Evolutionary conservation across 2,113 vertebrate genomes (phyloP), one percentile per base, ranked within the genome.

Genomic region (Urocynchramus pylzowi): DNA sequence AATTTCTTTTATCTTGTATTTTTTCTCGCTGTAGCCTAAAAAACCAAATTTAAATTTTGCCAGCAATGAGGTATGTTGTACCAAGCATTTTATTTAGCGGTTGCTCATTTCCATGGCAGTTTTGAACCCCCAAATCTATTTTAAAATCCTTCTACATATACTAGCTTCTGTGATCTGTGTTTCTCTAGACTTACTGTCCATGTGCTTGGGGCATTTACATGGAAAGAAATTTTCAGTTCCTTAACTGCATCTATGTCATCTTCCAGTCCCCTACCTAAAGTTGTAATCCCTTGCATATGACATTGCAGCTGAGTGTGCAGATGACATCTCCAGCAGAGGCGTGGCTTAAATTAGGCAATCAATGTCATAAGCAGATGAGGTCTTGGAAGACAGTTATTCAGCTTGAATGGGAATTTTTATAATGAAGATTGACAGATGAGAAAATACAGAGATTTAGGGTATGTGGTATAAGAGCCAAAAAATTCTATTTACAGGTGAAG

Each of bases 381-480:
- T 85, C 74, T 87, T 70, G 22, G 69, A 87, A 91, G 84, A 47
- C 79, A 91, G 47, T 39, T 85, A 74, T 89, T 96, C 78, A 87
- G 63, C 84, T 57, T 59, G 87, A 95, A 94, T 95, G 69, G 89
- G 76, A 94, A 92, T 92, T 93, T 90, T 88, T 90, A 63, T 95
- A 89, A 93, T 93, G 79, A 95, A 96, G 91, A 94, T 84, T 86
- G 91, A 54, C 79, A 87, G 85, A 84, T 71, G 65, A 64, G 63
- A 90, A 96, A 92, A 96, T 81, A 61, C 3, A 57, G 73, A 90
- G 63, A 79, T 93, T 67, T 60, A 77, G 67, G n/a, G 10, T 52
- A 81, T 65, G 61, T 39, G 24, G 16, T 41, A 2, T 45, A 49
- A 10, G 60, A 82, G 53, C 78, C 30, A 92, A 86, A 74, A 91